phyloP scores from a whole-genome alignment of 2,113 vertebrate species.

The Nibea coibor region DNA sequence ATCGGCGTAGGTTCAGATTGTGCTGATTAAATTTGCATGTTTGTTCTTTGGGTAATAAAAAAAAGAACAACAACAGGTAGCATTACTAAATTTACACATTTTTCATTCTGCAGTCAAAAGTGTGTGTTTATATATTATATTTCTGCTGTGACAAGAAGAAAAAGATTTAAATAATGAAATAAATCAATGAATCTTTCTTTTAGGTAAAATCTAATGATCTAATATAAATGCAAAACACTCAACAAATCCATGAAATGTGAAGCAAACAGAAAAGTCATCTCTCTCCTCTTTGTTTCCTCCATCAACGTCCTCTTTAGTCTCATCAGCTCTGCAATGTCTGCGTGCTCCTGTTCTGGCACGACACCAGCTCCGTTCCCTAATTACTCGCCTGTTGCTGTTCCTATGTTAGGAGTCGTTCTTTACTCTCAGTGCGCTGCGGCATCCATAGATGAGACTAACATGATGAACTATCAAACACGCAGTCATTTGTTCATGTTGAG shows the following conservation, averaged over 20 bases:
- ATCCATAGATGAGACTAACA: background rate
- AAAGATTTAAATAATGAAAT: background rate
- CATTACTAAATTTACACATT: conserved; percentile 12
- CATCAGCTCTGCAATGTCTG: no score
- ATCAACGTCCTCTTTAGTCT: no score
- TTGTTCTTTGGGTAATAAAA: conserved; percentile 1
- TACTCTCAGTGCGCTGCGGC: background rate
- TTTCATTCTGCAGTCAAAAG: background rate
- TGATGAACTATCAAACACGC: background rate
- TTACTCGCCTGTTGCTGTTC: no score
- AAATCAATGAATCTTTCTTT: background rate
- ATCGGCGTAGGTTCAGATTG: conserved; percentile 20
- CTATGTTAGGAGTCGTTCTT: background rate
- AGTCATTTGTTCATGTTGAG: background rate
- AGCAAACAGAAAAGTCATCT: background rate
- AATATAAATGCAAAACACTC: background rate
- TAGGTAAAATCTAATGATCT: no score
- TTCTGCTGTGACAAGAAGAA: background rate
- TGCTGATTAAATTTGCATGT: conserved; percentile 44
- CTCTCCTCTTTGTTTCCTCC: no score
- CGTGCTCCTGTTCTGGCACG: no score
- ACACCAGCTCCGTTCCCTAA: no score
- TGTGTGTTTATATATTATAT: background rate
- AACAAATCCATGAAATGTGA: background rate
- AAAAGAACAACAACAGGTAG: background rate